Percentiles rank a stretch among this genome's conserved stretches.
These are phyloP conservation scores for Conchocele bisecta DNA, from an alignment of 2,888 invertebrate species.

Conservation along the genomic window DNA sequence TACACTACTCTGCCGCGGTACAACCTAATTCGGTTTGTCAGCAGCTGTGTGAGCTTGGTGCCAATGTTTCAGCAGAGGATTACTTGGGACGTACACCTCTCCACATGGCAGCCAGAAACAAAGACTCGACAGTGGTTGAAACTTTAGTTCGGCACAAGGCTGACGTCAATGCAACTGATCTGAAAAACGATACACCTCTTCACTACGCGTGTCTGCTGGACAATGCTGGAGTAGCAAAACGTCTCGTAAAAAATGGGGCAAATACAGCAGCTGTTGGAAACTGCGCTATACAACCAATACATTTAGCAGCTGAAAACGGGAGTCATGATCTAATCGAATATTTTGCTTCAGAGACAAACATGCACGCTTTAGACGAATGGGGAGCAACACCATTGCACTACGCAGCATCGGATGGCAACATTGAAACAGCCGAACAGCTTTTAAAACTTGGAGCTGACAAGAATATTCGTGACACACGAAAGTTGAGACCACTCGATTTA, in stretches of 20 bases:
- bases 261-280: constrained; percentile 3
- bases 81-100: constrained; percentile 32
- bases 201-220: constrained; percentile 26
- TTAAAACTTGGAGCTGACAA: neutral
- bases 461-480: neutral
- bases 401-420: constrained; percentile 28
- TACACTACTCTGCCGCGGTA: constrained; percentile 27
- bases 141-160: constrained; percentile 12
- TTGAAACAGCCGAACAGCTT: constrained; percentile 1
- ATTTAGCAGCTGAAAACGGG: constrained; percentile 33
- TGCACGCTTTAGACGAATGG: constrained; percentile 1
- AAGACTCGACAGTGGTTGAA: neutral
- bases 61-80: constrained; percentile 7
- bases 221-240: constrained; percentile 11
- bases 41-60: constrained; percentile 8
- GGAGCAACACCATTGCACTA: constrained; percentile 23
- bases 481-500: constrained; percentile 4
- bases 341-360: neutral
- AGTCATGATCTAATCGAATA: constrained; percentile 1
- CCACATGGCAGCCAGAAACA: constrained; percentile 33
- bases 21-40: neutral
- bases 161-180: constrained; percentile 15
- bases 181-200: constrained; percentile 10
- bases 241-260: constrained; percentile 12
- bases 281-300: constrained; percentile 32